Evolutionary conservation across 2,113 vertebrate genomes (phyloP), one percentile per base, ranked within the genome.

Genomic region (Leptodactylus fuscus): DNA sequence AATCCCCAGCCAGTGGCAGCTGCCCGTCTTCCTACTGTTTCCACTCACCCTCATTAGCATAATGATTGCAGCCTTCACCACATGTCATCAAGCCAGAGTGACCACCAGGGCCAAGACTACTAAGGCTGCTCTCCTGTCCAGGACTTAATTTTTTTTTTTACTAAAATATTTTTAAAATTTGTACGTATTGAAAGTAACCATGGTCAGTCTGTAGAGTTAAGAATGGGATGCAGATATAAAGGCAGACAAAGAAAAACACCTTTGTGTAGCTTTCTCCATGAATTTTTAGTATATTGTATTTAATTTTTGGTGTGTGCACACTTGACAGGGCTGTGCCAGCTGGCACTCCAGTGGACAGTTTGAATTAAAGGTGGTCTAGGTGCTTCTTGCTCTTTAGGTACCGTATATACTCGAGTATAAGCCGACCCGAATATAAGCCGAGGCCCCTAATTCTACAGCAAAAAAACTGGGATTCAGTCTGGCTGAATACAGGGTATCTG

Each of bases 1-100:
- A 51, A 60, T 86, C 24, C 84, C 84, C 36, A 86, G 76, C 65
- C 84, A 86, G 20, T 86, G 84, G 84, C 84, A 86, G 84, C 62
- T 49, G 6, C 48, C 53, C 0, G 34, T 81, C 24, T 81, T 86
- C 13, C 55, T 74, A 24, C 22, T 74, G 22, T 12, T 62, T n/a
- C 62, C 51, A 0, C 29, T 87, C 10, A 41, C 34, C n/a, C 55
- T 36, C 44, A 67, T 77, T 51, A 74, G 13, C 18, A 2, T 48
- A 4, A 9, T 87, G 24, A 29, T 58, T 4, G 1, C 46, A 46
- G 22, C n/a, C 62, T 60, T 60, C 51, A 73, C 10, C n/a, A 46
- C 24, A 2, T 38, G 44, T 62, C 34, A 62, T 11, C 34, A 7
- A 11, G 11, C 58, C 38, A 16, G 5, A 20, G 8, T 27, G 3